phyloP scores from a whole-genome alignment of 2,888 invertebrate species.

The Agonopterix subpropinquella region DNA sequence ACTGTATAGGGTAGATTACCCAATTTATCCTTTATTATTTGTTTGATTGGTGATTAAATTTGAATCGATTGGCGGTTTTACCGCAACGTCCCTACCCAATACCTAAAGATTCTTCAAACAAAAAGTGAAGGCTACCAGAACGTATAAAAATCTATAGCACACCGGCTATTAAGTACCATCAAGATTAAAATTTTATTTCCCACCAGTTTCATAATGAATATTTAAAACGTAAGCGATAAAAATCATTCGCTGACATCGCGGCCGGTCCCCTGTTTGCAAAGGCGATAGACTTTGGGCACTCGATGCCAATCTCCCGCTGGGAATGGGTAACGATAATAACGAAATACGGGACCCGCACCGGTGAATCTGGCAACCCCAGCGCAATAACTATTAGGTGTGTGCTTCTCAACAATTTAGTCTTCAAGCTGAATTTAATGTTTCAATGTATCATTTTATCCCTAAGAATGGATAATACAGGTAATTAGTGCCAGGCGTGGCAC shows the following conservation, averaged over 20 bases:
- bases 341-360: slow-evolving; percentile 45
- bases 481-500: too few relatives aligned
- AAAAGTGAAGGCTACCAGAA: background rate
- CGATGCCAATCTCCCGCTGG: slow-evolving; percentile 45
- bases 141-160: too few relatives aligned
- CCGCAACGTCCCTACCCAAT: too few relatives aligned
- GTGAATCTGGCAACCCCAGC: slow-evolving; percentile 20
- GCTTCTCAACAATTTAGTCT: too few relatives aligned
- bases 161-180: slow-evolving; percentile 1
- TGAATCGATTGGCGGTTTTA: too few relatives aligned
- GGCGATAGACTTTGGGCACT: slow-evolving; percentile 38
- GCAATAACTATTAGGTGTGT: background rate
- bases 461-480: too few relatives aligned
- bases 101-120: too few relatives aligned
- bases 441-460: too few relatives aligned
- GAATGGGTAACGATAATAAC: slow-evolving; percentile 8
- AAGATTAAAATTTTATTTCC: slow-evolving; percentile 1
- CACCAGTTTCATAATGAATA: slow-evolving; percentile 41
- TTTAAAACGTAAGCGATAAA: slow-evolving; percentile 49
- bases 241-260: slow-evolving; percentile 43
- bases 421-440: too few relatives aligned
- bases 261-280: slow-evolving; percentile 31
- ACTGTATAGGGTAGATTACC: too few relatives aligned
- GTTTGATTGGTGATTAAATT: too few relatives aligned
- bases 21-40: too few relatives aligned